A percentile compares a stretch with the other conserved stretches of the same genome.
phyloP scores from a whole-genome alignment of 2,888 invertebrate genomes.

The Drosophila suboccidentalis region DNA sequence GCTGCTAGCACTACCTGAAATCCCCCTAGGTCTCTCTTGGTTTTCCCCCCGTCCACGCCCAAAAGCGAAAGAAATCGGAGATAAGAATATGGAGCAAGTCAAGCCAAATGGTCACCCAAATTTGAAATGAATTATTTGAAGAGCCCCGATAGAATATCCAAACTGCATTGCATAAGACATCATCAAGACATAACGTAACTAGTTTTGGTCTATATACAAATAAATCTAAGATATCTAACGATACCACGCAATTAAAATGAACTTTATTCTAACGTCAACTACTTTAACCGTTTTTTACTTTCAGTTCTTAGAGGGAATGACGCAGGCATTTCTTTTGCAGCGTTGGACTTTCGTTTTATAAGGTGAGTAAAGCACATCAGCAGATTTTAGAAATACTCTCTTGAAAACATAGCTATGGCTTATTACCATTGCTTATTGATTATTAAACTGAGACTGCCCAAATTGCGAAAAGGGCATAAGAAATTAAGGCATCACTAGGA shows the following conservation, averaged over 20 bases:
- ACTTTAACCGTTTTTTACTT: slow-evolving; percentile 52
- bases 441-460: neutral
- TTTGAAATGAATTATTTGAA: slow-evolving; percentile 31
- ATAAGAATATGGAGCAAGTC: slow-evolving; percentile 62
- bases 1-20: slow-evolving; percentile 23
- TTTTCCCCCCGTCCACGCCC: neutral
- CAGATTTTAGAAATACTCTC: neutral
- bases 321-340: slow-evolving; percentile 86
- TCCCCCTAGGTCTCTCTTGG: neutral
- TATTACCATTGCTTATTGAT: neutral
- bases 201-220: neutral
- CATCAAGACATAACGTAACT: slow-evolving; percentile 3
- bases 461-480: no score
- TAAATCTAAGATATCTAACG: neutral
- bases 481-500: no score
- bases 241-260: neutral
- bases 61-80: slow-evolving; percentile 55
- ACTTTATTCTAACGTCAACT: slow-evolving; percentile 2
- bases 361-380: slow-evolving; percentile 72
- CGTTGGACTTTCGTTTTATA: slow-evolving; percentile 86
- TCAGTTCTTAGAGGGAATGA: slow-evolving; percentile 85
- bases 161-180: slow-evolving; percentile 10
- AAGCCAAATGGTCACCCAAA: slow-evolving; percentile 38
- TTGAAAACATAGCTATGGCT: neutral
- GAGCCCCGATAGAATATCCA: slow-evolving; percentile 25